Percentiles rank a stretch among this genome's conserved stretches.
These are phyloP conservation scores for Sesamia inferens DNA, from an alignment of 2,888 invertebrate genomes.

Conservation along the genomic window DNA sequence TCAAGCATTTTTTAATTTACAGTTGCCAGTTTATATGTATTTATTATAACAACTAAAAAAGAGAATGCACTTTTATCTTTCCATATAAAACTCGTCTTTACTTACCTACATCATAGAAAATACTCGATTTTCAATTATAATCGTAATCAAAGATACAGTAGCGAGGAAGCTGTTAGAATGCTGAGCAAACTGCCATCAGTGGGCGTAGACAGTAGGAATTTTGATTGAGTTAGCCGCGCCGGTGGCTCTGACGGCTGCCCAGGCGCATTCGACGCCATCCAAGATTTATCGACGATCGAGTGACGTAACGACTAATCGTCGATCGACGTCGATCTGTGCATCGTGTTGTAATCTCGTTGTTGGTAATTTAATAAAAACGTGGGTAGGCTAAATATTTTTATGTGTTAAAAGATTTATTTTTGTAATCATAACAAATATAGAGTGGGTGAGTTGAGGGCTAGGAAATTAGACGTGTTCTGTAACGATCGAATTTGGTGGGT, in stretches of 20 bases:
- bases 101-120: conserved; percentile 13
- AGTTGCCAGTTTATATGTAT: not conserved
- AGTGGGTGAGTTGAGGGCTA: conserved; percentile 7
- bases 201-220: conserved; percentile 71
- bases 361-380: conserved; percentile 58
- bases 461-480: conserved; percentile 24
- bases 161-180: conserved; percentile 62
- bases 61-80: not conserved
- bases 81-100: not conserved
- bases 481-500: not conserved
- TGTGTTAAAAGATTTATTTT: conserved; percentile 47
- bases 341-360: conserved; percentile 55
- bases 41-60: not conserved
- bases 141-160: conserved; percentile 58
- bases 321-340: conserved; percentile 24
- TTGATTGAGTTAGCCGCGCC: conserved; percentile 76
- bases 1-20: not conserved
- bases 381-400: conserved; percentile 60
- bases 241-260: conserved; percentile 56
- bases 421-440: conserved; percentile 47
- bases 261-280: conserved; percentile 62
- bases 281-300: conserved; percentile 61
- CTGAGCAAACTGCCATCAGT: conserved; percentile 55
- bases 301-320: conserved; percentile 63
- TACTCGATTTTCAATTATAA: conserved; percentile 31